phyloP scores from a whole-genome alignment of 2,113 vertebrate species.

The Corythaixoides concolor region DNA sequence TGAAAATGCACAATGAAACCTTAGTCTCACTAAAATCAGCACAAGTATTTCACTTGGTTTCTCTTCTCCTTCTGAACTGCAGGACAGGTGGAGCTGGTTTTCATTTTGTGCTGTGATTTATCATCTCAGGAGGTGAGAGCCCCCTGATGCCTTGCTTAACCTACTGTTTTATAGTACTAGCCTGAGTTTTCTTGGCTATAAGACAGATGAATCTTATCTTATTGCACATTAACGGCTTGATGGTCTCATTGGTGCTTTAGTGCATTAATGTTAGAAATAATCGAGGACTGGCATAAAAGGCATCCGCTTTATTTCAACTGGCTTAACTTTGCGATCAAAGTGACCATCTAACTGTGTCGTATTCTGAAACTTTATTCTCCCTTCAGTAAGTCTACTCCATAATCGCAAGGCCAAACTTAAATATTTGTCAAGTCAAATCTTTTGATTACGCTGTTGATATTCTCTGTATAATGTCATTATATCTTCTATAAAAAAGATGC shows the following conservation, averaged over 20 bases:
- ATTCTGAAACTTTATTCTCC: neutral
- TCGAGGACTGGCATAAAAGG: neutral
- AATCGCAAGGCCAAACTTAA: neutral
- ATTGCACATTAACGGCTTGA: neutral
- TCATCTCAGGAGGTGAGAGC: neutral
- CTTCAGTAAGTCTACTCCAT: neutral
- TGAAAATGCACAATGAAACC: neutral
- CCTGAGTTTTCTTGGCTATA: neutral
- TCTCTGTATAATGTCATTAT: neutral
- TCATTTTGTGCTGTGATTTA: neutral
- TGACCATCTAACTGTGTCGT: neutral
- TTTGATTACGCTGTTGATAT: neutral
- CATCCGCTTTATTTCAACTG: neutral
- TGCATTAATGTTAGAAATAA: neutral
- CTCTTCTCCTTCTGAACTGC: neutral
- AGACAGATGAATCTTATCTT: neutral
- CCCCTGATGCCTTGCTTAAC: neutral
- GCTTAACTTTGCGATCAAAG: neutral
- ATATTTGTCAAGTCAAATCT: neutral
- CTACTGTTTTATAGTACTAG: neutral
- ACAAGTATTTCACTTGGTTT: neutral
- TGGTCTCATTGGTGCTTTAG: neutral
- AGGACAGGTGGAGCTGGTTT: neutral
- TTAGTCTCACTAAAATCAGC: neutral
- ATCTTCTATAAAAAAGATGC: neutral